Conservation (phyloP, 2,888 invertebrate genomes). For the Tolmerus cingulatus region DNA sequence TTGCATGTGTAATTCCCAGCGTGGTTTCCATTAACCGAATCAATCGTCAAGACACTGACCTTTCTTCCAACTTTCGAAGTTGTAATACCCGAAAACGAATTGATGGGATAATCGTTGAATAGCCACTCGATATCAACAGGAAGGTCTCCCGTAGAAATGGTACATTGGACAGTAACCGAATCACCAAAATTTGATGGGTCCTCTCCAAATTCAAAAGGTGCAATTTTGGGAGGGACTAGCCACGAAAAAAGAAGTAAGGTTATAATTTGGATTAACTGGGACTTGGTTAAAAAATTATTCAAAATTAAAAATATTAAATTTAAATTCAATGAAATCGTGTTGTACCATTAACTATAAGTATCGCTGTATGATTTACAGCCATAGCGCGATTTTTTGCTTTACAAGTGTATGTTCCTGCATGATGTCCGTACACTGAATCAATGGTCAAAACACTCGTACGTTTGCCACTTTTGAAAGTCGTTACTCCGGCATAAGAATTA, state of each 20-base stretch:
- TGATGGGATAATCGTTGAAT: constrained; percentile 71
- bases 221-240: constrained; percentile 63
- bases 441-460: constrained; percentile 67
- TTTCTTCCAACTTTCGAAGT: constrained; percentile 66
- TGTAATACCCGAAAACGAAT: constrained; percentile 65
- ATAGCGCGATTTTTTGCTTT: constrained; percentile 70
- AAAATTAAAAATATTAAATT: background rate
- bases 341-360: constrained; percentile 71
- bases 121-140: constrained; percentile 73
- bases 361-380: constrained; percentile 68
- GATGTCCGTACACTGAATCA: constrained; percentile 68
- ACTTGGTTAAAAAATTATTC: constrained; percentile 1
- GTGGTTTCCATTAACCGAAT: constrained; percentile 66
- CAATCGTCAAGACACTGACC: constrained; percentile 68
- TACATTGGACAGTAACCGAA: constrained; percentile 70
- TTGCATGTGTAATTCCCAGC: constrained; percentile 69
- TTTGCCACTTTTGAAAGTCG: constrained; percentile 60
- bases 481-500: constrained; percentile 49
- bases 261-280: constrained; percentile 10
- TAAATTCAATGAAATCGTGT: background rate
- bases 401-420: constrained; percentile 72
- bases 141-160: constrained; percentile 73
- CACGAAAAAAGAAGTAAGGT: background rate
- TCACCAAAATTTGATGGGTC: constrained; percentile 73
- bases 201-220: constrained; percentile 67